phyloP scores from a whole-genome alignment of 2,113 vertebrate genomes.

The Campylorhamphus procurvoides region DNA sequence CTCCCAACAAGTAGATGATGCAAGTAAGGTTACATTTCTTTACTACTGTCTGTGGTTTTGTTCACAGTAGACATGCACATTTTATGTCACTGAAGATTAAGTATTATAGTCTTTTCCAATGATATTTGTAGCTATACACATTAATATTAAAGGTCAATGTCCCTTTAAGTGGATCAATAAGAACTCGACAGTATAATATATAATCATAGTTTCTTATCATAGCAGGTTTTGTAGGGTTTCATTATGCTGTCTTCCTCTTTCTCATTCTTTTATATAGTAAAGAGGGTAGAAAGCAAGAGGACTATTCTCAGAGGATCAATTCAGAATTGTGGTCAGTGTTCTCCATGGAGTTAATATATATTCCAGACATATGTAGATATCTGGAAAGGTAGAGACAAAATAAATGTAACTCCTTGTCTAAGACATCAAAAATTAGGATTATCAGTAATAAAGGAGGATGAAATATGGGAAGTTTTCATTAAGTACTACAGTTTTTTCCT shows the following conservation, averaged over 20 bases:
- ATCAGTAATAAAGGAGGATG: neutral
- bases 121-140: slow-evolving; percentile 43
- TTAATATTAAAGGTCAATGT: slow-evolving; percentile 50
- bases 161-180: slow-evolving; percentile 46
- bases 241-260: neutral
- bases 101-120: slow-evolving; percentile 13
- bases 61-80: neutral
- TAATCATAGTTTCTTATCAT: neutral
- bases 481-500: neutral
- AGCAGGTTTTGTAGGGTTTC: neutral
- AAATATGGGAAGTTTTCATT: neutral
- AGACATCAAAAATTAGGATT: neutral
- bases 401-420: neutral
- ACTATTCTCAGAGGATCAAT: neutral
- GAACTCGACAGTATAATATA: neutral
- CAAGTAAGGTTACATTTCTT: slow-evolving; percentile 30
- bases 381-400: neutral
- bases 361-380: neutral
- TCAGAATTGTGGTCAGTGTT: neutral
- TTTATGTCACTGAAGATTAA: slow-evolving; percentile 43
- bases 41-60: neutral
- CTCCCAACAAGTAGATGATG: slow-evolving; percentile 10
- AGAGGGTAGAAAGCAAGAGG: neutral
- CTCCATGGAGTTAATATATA: neutral
- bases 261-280: neutral